Evolutionary conservation across 2,797 vertebrate genomes (phyloP).

Genomic region (Psittacula derbiana): DNA sequence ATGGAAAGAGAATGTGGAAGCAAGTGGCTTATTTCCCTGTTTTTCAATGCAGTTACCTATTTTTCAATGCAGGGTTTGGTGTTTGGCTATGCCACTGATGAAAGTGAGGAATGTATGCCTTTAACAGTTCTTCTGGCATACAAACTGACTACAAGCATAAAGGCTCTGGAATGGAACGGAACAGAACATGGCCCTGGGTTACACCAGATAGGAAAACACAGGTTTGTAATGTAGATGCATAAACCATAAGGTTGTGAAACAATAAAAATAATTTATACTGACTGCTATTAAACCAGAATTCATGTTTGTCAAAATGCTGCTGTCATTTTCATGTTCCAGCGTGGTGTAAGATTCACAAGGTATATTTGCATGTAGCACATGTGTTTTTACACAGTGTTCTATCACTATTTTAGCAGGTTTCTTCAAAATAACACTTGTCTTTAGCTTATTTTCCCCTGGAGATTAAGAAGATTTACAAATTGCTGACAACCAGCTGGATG

Average conservation of each 20-base stretch:
- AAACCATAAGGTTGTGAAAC: not conserved
- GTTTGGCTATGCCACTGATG: slow-evolving; percentile 83
- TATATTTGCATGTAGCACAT: not conserved
- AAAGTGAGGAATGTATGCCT: slow-evolving; percentile 83
- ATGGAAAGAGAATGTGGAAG: not conserved
- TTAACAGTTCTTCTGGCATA: slow-evolving; percentile 78
- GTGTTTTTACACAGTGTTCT: not conserved
- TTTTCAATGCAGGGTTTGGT: slow-evolving; percentile 72
- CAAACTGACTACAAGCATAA: slow-evolving; percentile 66
- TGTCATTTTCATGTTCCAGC: not conserved
- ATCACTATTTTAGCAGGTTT: not conserved
- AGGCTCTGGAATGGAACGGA: not conserved
- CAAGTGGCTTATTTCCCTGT: not conserved
- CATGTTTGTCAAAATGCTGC: not conserved
- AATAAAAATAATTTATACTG: not conserved
- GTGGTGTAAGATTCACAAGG: not conserved
- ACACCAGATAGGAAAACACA: slow-evolving; percentile 19
- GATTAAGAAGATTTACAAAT: not conserved
- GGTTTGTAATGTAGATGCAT: not conserved
- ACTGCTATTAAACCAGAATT: not conserved
- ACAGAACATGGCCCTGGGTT: not conserved
- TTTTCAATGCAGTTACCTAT: not conserved
- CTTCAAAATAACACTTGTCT: not conserved
- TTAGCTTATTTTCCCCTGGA: not conserved
- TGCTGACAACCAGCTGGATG: not conserved